Percentiles rank a stretch among this genome's conserved stretches.
phyloP scores from a whole-genome alignment of 1,140 invertebrate genomes.

The Drosophila ambigua region DNA sequence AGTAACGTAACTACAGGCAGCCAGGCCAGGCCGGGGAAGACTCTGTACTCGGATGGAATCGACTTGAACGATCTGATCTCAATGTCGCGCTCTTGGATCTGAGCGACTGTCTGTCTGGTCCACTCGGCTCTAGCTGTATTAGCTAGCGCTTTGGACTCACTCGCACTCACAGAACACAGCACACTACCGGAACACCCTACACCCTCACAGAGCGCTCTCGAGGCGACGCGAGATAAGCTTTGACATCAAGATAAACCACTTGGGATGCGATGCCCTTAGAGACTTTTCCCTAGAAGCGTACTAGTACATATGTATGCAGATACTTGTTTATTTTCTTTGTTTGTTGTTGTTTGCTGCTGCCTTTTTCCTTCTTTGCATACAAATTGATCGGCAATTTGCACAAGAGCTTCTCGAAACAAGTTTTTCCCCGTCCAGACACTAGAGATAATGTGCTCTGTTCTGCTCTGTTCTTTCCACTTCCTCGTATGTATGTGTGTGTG shows the following conservation, averaged over 20 bases:
- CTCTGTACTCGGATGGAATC: too few relatives aligned
- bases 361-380: constrained; percentile 20
- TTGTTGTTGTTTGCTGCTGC: constrained; percentile 13
- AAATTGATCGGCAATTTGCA: constrained; percentile 57
- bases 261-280: constrained; percentile 17
- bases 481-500: neutral
- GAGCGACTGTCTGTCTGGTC: constrained; percentile 20
- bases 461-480: neutral
- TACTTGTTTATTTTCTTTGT: constrained; percentile 32
- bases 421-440: constrained; percentile 10
- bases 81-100: too few relatives aligned
- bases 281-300: neutral
- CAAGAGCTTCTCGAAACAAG: constrained; percentile 42
- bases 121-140: constrained; percentile 44
- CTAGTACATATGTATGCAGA: constrained; percentile 1
- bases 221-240: constrained; percentile 20
- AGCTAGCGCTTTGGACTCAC: constrained; percentile 24
- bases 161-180: constrained; percentile 1
- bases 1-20: constrained; percentile 6
- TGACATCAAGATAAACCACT: constrained; percentile 37
- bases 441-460: constrained; percentile 28
- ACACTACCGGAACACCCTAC: constrained; percentile 5
- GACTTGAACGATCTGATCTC: too few relatives aligned
- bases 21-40: neutral
- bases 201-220: constrained; percentile 10